These are phyloP conservation scores for Microctenopoma stevenorrisi DNA, from an alignment of 2,797 vertebrate genomes.

Conservation along the genomic window DNA sequence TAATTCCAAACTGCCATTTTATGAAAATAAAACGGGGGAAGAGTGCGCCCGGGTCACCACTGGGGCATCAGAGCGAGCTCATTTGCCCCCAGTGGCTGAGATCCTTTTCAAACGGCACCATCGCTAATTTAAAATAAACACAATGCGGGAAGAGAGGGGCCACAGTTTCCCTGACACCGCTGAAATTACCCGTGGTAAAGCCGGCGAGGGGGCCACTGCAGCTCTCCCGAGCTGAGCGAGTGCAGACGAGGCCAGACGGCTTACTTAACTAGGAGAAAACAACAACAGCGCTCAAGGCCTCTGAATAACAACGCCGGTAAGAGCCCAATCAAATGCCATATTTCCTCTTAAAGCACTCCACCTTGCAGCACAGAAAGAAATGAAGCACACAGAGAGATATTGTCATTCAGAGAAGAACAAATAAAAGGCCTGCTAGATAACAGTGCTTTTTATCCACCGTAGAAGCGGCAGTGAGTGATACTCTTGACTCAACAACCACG, in stretches of 20 bases:
- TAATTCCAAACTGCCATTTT: constrained; percentile 46
- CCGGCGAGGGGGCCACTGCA: constrained; percentile 7
- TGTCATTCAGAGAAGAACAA: constrained; percentile 19
- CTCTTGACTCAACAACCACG: constrained; percentile 54
- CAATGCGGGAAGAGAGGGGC: constrained; percentile 31
- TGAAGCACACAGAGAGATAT: constrained; percentile 13
- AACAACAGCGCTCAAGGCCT: constrained; percentile 49
- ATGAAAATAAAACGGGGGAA: neutral
- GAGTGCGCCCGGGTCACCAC: constrained; percentile 32
- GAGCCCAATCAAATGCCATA: constrained; percentile 69
- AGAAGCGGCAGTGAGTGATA: constrained; percentile 41
- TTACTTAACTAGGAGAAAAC: constrained; percentile 56
- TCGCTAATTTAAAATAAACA: constrained; percentile 65
- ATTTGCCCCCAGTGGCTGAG: constrained; percentile 41
- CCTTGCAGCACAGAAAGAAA: constrained; percentile 16
- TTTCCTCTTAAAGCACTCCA: constrained; percentile 64
- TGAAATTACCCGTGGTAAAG: constrained; percentile 44
- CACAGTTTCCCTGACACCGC: constrained; percentile 48
- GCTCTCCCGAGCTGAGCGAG: constrained; percentile 34
- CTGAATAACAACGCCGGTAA: constrained; percentile 58
- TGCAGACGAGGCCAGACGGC: constrained; percentile 51
- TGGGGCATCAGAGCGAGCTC: constrained; percentile 34
- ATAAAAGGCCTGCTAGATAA: constrained; percentile 30
- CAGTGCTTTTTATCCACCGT: constrained; percentile 10
- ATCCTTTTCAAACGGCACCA: constrained; percentile 41